phyloP scores from a whole-genome alignment of 2,113 vertebrate genomes.

The Hiodon alosoides region DNA sequence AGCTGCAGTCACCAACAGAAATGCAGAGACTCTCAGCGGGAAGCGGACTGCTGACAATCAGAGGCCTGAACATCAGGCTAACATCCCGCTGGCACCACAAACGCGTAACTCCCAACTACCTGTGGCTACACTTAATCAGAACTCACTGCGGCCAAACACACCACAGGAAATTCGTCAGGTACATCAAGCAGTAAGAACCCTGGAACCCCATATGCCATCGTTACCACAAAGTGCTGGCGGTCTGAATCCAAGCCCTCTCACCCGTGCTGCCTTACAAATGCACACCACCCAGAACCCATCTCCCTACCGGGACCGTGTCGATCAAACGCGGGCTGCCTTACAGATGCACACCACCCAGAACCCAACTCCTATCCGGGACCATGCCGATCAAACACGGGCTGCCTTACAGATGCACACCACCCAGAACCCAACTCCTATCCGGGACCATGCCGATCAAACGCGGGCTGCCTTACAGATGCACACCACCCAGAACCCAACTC shows the following conservation, averaged over 20 bases:
- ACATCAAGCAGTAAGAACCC: slow-evolving; percentile 30
- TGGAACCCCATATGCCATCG: slow-evolving; percentile 7
- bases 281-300: slow-evolving; percentile 43
- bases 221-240: neutral
- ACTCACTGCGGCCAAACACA: neutral
- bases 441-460: too few species aligned
- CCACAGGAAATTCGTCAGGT: slow-evolving; percentile 16
- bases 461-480: too few species aligned
- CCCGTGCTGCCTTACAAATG: slow-evolving; percentile 47
- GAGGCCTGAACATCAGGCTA: too few species aligned
- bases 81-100: slow-evolving; percentile 29
- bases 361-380: too few species aligned
- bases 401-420: too few species aligned
- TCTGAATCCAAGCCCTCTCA: slow-evolving; percentile 37
- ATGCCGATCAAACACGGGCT: too few species aligned
- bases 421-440: too few species aligned
- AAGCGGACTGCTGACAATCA: neutral
- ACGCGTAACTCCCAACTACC: slow-evolving; percentile 21
- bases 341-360: slow-evolving; percentile 18
- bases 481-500: too few species aligned
- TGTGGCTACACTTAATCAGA: neutral
- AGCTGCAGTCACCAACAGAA: too few species aligned
- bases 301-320: slow-evolving; percentile 42
- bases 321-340: slow-evolving; percentile 55
- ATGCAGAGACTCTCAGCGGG: too few species aligned